Base-by-base conservation (phyloP, 2,113 vertebrate genomes). In the Callaeas wilsoni region DNA sequence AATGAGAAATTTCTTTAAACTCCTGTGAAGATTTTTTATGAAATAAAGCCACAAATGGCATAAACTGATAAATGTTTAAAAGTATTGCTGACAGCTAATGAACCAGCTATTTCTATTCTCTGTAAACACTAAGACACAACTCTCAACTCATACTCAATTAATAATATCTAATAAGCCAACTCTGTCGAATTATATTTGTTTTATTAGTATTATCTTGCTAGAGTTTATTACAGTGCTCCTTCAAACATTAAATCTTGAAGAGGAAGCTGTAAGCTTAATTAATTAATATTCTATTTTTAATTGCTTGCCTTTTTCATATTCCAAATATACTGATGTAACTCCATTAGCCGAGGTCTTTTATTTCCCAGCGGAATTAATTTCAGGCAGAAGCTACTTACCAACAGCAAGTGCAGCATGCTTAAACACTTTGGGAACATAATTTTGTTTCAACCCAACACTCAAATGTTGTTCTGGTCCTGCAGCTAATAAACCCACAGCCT, bases 271-370 rank as follows among this genome's bases (percentile, higher is more conserved):
- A 93, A 81, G 62, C 57, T 85, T 92, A 90, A 93, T 91, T 88
- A 93, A 78, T 96, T 89, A 93, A 84, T 96, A 96, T 87, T 87
- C 80, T 59, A 87, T 84, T 84, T 95, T 91, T 81, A 95, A 89
- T 94, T 82, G 90, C 82, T 71, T 91, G 85, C 74, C 70, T 94
- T 93, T 87, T 94, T 93, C 70, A 49, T 82, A 82, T 82, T 79
- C 78, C 78, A 87, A 52, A 56, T 47, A 70, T 5, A 91, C 62
- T 87, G 90, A 89, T 5, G 6, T 75, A 78, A 93, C 91, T 81
- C 76, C 70, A 79, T 94, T 89, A 95, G 65, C 78, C 4, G 3
- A 91, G 65, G 35, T 41, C 53, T 91, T 87, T 89, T 71, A 62
- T 89, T 94, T 93, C 84, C 75, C 79, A 87, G 14, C 44, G 32